phyloP scores from a whole-genome alignment of 2,888 invertebrate species.

The Clostera curtula region DNA sequence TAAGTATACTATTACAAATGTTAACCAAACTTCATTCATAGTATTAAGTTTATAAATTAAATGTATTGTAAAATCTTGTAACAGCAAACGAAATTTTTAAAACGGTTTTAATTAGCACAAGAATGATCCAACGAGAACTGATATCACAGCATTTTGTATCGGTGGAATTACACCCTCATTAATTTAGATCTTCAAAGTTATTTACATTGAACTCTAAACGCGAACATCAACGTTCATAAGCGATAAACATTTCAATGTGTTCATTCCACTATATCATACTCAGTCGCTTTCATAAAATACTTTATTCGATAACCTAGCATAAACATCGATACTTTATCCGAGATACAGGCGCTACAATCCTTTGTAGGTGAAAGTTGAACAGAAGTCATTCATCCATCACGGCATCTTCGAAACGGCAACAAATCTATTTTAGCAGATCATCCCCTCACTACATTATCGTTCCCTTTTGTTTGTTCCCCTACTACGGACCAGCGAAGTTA shows the following conservation, averaged over 20 bases:
- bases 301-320: slow-evolving; percentile 35
- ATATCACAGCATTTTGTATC: slow-evolving; percentile 71
- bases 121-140: slow-evolving; percentile 54
- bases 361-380: slow-evolving; percentile 42
- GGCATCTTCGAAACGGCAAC: slow-evolving; percentile 53
- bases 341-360: slow-evolving; percentile 20
- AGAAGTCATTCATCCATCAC: slow-evolving; percentile 65
- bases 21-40: slow-evolving; percentile 17
- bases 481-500: slow-evolving; percentile 34
- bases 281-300: slow-evolving; percentile 56
- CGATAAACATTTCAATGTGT: slow-evolving; percentile 22
- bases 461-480: slow-evolving; percentile 44
- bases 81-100: slow-evolving; percentile 15
- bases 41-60: slow-evolving; percentile 4
- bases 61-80: slow-evolving; percentile 3
- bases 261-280: slow-evolving; percentile 37
- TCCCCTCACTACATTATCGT: slow-evolving; percentile 59
- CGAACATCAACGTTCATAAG: slow-evolving; percentile 28
- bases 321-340: slow-evolving; percentile 39
- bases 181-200: slow-evolving; percentile 36
- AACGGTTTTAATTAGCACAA: slow-evolving; percentile 24
- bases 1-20: slow-evolving; percentile 10
- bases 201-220: slow-evolving; percentile 31
- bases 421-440: slow-evolving; percentile 68
- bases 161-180: slow-evolving; percentile 44